Base-by-base conservation (phyloP, 2,113 vertebrate genomes). In the Hucho hucho region DNA sequence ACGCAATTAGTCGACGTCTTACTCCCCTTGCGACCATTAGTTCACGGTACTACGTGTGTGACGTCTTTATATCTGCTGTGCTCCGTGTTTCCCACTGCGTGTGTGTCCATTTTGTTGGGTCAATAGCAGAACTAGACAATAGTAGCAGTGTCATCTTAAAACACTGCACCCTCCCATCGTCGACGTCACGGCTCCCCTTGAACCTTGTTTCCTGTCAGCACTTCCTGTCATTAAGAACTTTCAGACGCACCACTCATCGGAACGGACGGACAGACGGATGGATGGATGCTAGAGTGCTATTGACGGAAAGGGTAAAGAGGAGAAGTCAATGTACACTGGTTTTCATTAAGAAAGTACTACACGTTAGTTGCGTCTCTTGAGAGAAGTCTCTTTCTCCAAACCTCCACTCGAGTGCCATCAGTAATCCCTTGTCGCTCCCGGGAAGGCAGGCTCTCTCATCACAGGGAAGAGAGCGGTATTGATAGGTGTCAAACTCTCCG, bases 141-240 rank as follows among this genome's bases (percentile, higher is more conserved):
- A 43, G 11, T 12, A 11, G 18, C 18, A 75, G 69, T 9, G 37
- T 43, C 37, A 43, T 73, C 70, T 11, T 69, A 59, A 81, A 81
- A 71, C 49, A 53, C 29, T 32, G n/a, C 68, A 32, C 49, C 72
- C n/a, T 22, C 7, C 18, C 53, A 20, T 20, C 7, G 37, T 11
- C 7, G 37, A 43, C 37, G 37, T 56, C 13, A 61, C n/a, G 58
- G 58, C 58, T 24, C 58, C 58, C 16, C 20, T 61, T 14, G 58
- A 16, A 73, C 58, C 77, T 7, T 20, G 46, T 75, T 87, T 72
- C 74, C 75, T 75, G 72, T 81, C 80, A 78, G 77, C 72, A 80
- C 83, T 85, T 90, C 85, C 80, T 87, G 85, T 87, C 77, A 85
- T 87, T 87, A 79, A 59, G 77, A 71, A 83, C 53, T 72, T 84